A percentile compares a stretch with the other conserved stretches of the same genome.
Evolutionary conservation across 2,113 vertebrate species (phyloP).

Genomic region (Lampris megalopsis): DNA sequence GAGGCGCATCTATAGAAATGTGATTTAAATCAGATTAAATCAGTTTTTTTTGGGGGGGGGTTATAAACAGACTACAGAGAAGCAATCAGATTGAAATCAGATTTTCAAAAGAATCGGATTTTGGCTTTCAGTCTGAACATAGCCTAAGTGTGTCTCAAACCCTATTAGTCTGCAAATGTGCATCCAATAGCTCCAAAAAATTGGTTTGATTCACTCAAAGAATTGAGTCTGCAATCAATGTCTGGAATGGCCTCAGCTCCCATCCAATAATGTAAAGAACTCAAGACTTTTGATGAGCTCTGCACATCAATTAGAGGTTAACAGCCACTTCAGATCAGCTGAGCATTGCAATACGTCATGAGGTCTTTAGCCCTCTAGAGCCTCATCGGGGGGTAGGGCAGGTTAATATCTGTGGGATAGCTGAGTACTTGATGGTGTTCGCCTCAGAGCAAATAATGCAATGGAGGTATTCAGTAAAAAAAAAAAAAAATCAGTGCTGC

Average conservation of each 20-base stretch:
- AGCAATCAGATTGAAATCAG: too few species aligned
- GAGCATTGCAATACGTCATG: slow-evolving; percentile 53
- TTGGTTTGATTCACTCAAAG: slow-evolving; percentile 69
- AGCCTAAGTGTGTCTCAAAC: slow-evolving; percentile 44
- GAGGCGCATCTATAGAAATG: too few species aligned
- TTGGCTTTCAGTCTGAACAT: too few species aligned
- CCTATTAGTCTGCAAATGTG: slow-evolving; percentile 45
- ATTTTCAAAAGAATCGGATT: too few species aligned
- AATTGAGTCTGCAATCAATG: slow-evolving; percentile 65
- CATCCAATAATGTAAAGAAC: slow-evolving; percentile 64
- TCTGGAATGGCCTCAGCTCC: slow-evolving; percentile 53
- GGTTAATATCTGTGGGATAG: background rate
- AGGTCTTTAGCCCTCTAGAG: slow-evolving; percentile 33
- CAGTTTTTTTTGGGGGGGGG: too few species aligned
- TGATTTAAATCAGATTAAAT: too few species aligned
- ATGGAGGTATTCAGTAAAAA: background rate
- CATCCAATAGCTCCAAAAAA: slow-evolving; percentile 32
- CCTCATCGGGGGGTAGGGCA: slow-evolving; percentile 1
- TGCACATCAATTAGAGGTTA: slow-evolving; percentile 70
- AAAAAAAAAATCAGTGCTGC: background rate
- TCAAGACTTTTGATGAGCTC: slow-evolving; percentile 71
- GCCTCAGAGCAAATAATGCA: background rate
- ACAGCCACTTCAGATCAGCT: slow-evolving; percentile 59
- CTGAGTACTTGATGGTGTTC: background rate
- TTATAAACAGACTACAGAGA: too few species aligned